Evolutionary conservation across 2,888 invertebrate genomes (phyloP), one percentile per base, ranked within the genome.

Genomic region (Catocala fraxini): DNA sequence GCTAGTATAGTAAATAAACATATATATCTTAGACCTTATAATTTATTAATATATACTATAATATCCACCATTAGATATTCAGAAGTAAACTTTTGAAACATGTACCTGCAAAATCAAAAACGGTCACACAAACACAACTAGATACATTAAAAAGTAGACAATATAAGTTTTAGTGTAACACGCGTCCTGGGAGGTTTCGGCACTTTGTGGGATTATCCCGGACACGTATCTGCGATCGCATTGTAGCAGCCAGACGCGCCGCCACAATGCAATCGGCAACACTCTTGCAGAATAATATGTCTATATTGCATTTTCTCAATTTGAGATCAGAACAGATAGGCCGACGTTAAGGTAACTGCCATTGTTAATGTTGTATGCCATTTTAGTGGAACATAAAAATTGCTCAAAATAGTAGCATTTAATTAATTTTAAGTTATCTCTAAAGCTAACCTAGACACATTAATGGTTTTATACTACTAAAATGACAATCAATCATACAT

Each of bases 151-250:
- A 56, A 57, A 57, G 10, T 46, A 47, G 56, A 41, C 55, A 61
- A 63, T 60, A 49, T 25, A 49, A n/a, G 11, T 51, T 15, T 47
- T 54, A 43, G 65, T 66, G 66, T 67, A 57, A 61, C 69, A 70
- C 68, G 70, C 86, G 59, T 68, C 83, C 70, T 89, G 89, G 89
- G 89, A 85, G 89, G 89, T 87, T 83, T 83, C 84, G 86, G 86
- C 75, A 46, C 88, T 88, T 89, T 89, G 89, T 71, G 62, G 87
- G 89, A 89, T 89, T 75, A 90, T 87, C 89, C 81, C 10, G 51
- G 42, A 48, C 13, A 55, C 58, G 71, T 81, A 75, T 75, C 71
- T 71, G 73, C 76, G 65, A 79, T 57, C 59, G 79, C 57, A 79
- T 84, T 84, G 81, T 80, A 63, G 66, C 34, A 13, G 51, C 53